These are phyloP conservation scores for Hiodon tergisus DNA, from an alignment of 2,113 vertebrate species.

Conservation along the genomic window DNA sequence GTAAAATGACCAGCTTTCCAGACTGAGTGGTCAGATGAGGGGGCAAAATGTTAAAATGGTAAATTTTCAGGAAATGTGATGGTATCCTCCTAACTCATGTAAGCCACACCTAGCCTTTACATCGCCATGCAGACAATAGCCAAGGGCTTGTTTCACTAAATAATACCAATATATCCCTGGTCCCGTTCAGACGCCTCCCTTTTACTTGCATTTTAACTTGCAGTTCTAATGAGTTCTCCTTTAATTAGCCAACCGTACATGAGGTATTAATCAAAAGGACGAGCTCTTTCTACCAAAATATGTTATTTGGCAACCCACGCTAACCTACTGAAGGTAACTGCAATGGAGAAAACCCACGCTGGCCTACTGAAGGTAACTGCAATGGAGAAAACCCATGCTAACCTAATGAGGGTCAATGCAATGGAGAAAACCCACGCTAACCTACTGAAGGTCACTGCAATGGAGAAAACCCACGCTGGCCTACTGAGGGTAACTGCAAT, in stretches of 20 bases:
- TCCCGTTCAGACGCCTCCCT: conserved; percentile 10
- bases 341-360: no score
- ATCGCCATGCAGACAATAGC: not conserved
- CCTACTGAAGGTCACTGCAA: no score
- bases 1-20: conserved; percentile 9
- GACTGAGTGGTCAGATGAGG: conserved; percentile 23
- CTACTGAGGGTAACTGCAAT: no score
- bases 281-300: not conserved
- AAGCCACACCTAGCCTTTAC: conserved; percentile 17
- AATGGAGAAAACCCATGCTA: no score
- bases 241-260: conserved; percentile 2
- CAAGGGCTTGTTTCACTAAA: not conserved
- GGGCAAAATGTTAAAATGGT: conserved; percentile 34
- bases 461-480: no score
- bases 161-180: not conserved
- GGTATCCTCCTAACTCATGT: conserved; percentile 15
- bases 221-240: conserved; percentile 8
- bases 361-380: no score
- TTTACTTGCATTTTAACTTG: conserved; percentile 7
- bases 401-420: no score
- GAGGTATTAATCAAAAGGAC: not conserved
- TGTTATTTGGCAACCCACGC: not conserved
- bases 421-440: no score
- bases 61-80: conserved; percentile 31
- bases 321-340: no score